phyloP scores from a whole-genome alignment of 2,113 vertebrate genomes.

The Oryzias woworae region DNA sequence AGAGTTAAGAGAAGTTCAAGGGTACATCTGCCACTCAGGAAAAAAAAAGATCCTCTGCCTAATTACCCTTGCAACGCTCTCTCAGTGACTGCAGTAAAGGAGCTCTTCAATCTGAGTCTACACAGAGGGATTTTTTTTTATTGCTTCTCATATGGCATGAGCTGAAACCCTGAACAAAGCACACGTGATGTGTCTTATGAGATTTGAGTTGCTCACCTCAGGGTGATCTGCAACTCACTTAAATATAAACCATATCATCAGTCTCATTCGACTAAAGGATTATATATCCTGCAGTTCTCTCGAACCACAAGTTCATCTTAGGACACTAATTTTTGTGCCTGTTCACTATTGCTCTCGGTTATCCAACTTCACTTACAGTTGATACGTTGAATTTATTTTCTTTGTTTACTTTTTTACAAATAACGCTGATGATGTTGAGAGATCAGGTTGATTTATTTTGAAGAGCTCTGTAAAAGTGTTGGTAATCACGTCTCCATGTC shows the following conservation, averaged over 20 bases:
- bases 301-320: no score
- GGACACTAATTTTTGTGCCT: no score
- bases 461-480: no score
- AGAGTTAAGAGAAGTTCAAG: conserved; percentile 12
- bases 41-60: conserved; percentile 2
- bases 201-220: conserved; percentile 39
- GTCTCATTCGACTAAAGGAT: conserved; percentile 5
- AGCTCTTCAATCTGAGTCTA: conserved; percentile 25
- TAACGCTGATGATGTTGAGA: no score
- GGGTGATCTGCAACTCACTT: conserved; percentile 19
- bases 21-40: conserved; percentile 12
- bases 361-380: no score
- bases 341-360: no score
- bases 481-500: no score
- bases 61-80: conserved; percentile 13
- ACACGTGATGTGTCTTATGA: conserved; percentile 43
- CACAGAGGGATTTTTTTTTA: conserved; percentile 19
- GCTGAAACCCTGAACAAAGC: conserved; percentile 34
- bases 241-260: conserved; percentile 35
- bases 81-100: conserved; percentile 21
- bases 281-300: conserved; percentile 8
- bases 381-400: no score
- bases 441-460: no score
- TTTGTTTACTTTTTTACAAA: no score
- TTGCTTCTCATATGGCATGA: conserved; percentile 47